These are phyloP conservation scores for Bombus fervidus DNA, from an alignment of 1,140 invertebrate genomes.

Conservation along the genomic window DNA sequence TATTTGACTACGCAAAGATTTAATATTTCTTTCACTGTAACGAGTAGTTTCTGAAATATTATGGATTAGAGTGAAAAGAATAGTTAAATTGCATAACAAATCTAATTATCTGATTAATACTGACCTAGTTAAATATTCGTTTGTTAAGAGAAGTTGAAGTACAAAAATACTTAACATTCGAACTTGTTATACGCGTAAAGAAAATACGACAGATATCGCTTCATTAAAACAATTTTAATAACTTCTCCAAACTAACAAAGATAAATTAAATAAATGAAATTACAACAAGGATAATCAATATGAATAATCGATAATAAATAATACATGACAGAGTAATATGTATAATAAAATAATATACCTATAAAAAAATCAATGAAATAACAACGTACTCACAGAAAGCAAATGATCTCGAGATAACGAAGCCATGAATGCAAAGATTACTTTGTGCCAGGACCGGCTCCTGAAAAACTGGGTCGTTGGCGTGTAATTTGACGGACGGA, in stretches of 20 bases:
- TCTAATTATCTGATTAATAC: too few species aligned
- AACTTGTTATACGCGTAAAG: too few species aligned
- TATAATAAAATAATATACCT: background rate
- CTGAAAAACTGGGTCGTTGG: conserved; percentile 57
- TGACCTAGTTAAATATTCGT: too few species aligned
- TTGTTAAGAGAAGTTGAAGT: too few species aligned
- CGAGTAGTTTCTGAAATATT: background rate
- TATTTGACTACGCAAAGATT: background rate
- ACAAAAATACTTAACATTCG: background rate
- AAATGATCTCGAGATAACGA: background rate
- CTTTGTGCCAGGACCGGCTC: conserved; percentile 33
- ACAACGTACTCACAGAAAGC: too few species aligned
- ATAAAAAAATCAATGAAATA: background rate
- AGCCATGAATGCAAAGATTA: conserved; percentile 19
- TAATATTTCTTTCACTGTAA: background rate
- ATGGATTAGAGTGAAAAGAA: too few species aligned
- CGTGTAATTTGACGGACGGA: conserved; percentile 76
- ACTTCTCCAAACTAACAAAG: too few species aligned
- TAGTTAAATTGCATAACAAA: too few species aligned
- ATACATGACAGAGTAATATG: background rate
- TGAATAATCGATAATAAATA: background rate
- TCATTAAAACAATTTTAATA: too few species aligned
- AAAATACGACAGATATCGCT: too few species aligned
- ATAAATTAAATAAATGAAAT: background rate
- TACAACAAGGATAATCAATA: background rate